phyloP scores from a whole-genome alignment of 2,113 vertebrate genomes.

The Grammomys surdaster region DNA sequence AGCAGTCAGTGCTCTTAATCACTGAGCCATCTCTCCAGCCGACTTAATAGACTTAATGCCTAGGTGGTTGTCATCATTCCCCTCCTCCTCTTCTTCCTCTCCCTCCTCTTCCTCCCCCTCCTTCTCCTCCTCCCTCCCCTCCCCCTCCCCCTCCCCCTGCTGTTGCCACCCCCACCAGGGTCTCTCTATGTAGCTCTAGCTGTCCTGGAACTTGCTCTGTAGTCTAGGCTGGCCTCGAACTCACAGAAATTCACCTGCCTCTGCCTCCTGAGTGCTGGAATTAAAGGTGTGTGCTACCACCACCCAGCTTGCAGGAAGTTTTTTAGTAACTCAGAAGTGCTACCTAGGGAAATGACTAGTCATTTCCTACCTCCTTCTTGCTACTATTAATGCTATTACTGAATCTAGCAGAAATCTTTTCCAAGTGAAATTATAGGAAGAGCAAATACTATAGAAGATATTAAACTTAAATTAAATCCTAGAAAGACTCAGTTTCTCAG shows the following conservation, averaged over 20 bases:
- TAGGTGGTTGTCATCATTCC: no score
- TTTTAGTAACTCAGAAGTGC: neutral
- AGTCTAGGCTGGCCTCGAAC: neutral
- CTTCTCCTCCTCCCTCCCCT: no score
- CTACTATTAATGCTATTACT: neutral
- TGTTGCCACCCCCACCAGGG: no score
- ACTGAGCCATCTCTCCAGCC: no score
- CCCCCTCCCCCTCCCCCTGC: no score
- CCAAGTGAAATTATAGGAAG: conserved; percentile 5
- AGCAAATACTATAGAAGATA: neutral
- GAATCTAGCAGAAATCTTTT: neutral
- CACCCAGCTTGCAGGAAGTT: neutral
- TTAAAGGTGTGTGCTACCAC: neutral
- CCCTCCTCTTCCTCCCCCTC: no score
- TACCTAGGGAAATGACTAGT: neutral
- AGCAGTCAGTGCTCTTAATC: no score
- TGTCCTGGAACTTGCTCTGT: neutral
- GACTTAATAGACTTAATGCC: neutral
- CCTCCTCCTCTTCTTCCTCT: no score
- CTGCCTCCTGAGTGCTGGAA: neutral
- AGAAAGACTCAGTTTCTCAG: neutral
- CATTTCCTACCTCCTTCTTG: neutral
- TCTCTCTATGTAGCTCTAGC: neutral
- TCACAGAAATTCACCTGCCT: neutral
- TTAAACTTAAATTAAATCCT: neutral